Conservation (phyloP, 1,140 invertebrate genomes). For the Pectinophora gossypiella region DNA sequence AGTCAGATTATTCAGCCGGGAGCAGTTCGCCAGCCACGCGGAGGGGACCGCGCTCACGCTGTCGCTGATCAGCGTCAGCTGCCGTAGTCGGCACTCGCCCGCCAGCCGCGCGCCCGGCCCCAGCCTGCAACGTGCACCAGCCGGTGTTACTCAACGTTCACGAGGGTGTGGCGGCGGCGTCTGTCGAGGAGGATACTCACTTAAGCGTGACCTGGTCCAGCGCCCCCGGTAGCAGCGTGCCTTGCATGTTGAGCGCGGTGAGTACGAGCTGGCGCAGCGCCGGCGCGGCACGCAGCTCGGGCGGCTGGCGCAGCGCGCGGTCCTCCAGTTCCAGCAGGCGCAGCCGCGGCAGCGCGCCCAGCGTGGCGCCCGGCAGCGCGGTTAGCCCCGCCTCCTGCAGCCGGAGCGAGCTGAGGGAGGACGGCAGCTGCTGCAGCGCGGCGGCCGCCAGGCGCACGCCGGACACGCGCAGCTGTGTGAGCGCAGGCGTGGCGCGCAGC, state of each 20-base stretch:
- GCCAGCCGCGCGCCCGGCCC: no score
- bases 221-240: no score
- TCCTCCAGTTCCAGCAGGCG: not conserved
- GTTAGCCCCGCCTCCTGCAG: constrained; percentile 8
- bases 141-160: no score
- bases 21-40: not conserved
- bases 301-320: constrained; percentile 8
- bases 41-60: no score
- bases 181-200: no score
- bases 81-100: no score
- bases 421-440: constrained; percentile 10
- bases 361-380: constrained; percentile 1
- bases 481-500: constrained; percentile 7
- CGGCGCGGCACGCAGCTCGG: not conserved
- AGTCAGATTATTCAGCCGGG: not conserved
- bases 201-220: no score
- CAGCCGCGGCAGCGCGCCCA: constrained; percentile 4
- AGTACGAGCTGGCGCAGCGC: constrained; percentile 12
- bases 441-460: not conserved
- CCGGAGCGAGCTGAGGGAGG: constrained; percentile 9
- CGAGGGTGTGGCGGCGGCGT: no score
- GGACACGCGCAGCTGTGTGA: constrained; percentile 11
- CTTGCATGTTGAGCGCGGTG: not conserved
- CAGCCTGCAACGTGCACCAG: no score
- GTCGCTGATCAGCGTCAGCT: no score